phyloP scores from a whole-genome alignment of 2,113 vertebrate species.

The Mesocricetus auratus region DNA sequence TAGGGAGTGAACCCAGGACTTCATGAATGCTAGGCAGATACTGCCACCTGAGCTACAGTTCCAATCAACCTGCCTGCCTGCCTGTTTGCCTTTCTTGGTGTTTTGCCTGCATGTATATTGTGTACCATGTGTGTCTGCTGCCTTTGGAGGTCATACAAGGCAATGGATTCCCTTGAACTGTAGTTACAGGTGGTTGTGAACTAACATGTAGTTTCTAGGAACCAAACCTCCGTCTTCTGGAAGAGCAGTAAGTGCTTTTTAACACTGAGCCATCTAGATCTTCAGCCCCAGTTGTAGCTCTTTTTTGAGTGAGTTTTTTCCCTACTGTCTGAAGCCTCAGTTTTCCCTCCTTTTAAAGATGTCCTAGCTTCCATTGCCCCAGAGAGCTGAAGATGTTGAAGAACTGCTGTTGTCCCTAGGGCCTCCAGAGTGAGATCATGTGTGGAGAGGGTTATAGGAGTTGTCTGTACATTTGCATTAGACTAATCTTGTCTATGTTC shows the following conservation, averaged over 20 bases:
- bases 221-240: not conserved
- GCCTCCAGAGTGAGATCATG: not conserved
- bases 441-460: not conserved
- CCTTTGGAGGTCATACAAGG: not conserved
- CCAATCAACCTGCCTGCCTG: not conserved
- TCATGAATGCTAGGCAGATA: not conserved
- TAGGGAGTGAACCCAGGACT: not conserved
- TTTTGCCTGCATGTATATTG: too few relatives aligned
- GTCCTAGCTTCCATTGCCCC: too few relatives aligned
- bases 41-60: not conserved
- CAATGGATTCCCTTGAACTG: not conserved
- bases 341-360: slow-evolving; percentile 41
- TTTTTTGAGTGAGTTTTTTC: slow-evolving; percentile 5
- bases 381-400: not conserved
- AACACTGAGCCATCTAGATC: not conserved
- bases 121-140: too few relatives aligned
- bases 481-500: slow-evolving; percentile 35
- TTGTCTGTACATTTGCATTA: slow-evolving; percentile 10
- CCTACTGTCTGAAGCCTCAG: slow-evolving; percentile 3
- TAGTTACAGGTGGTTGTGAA: not conserved
- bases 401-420: not conserved
- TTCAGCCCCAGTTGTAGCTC: not conserved
- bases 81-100: not conserved
- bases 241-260: not conserved
- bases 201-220: not conserved